Evolutionary conservation across 2,888 invertebrate genomes (phyloP).

Genomic region (Opisthograptis luteolata): DNA sequence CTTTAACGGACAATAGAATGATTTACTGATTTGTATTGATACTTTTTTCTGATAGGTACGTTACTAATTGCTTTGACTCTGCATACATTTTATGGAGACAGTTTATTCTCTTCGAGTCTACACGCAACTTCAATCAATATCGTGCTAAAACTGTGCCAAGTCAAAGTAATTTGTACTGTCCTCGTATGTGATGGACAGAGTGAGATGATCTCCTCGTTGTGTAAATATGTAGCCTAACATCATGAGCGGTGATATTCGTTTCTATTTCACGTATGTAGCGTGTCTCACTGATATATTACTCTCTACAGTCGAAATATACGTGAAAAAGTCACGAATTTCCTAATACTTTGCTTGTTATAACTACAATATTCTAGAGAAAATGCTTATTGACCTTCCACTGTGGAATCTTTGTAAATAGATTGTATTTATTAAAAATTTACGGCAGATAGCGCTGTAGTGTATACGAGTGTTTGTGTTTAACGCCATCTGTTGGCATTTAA

Average conservation of each 20-base stretch:
- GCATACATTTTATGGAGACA: conserved; percentile 15
- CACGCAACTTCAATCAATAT: not conserved
- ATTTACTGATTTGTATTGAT: conserved; percentile 43
- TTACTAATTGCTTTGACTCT: conserved; percentile 28
- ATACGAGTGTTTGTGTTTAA: conserved; percentile 41
- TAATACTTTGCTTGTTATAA: conserved; percentile 33
- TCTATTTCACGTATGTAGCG: conserved; percentile 22
- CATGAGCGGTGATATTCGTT: conserved; percentile 21
- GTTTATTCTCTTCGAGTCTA: not conserved
- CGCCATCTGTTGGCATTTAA: conserved; percentile 40
- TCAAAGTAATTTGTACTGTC: conserved; percentile 13
- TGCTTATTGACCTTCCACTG: conserved; percentile 37
- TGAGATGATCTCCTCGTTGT: conserved; percentile 31
- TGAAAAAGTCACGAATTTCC: conserved; percentile 29
- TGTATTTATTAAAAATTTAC: conserved; percentile 40
- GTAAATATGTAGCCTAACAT: conserved; percentile 36
- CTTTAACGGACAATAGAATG: conserved; percentile 31
- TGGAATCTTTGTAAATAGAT: conserved; percentile 37
- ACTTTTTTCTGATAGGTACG: not conserved
- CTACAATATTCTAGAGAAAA: conserved; percentile 27
- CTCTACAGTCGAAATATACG: conserved; percentile 9
- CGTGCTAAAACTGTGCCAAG: conserved; percentile 20
- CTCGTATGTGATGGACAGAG: conserved; percentile 19
- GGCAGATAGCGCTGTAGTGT: conserved; percentile 42
- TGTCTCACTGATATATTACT: not conserved